Evolutionary conservation across 2,888 invertebrate species (phyloP).

Genomic region (Amiota communis): DNA sequence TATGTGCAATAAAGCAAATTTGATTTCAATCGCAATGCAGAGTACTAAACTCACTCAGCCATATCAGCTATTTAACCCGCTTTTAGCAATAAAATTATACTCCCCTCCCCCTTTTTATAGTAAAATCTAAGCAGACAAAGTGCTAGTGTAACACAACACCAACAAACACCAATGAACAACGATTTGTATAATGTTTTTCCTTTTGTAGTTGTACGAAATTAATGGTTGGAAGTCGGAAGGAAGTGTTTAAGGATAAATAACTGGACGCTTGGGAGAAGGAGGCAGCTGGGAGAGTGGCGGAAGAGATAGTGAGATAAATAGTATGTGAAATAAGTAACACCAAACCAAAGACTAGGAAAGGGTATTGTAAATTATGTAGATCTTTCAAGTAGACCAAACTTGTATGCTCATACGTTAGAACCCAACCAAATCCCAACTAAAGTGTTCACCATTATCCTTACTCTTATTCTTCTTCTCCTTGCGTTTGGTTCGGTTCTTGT

Average conservation of each 20-base stretch:
- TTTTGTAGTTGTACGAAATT: slow-evolving; percentile 61
- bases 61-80: slow-evolving; percentile 67
- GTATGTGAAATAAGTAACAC: slow-evolving; percentile 2
- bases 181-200: slow-evolving; percentile 18
- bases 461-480: too few species aligned
- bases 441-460: too few species aligned
- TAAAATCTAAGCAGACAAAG: slow-evolving; percentile 31
- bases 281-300: background rate
- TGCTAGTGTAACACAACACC: background rate
- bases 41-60: slow-evolving; percentile 54
- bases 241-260: slow-evolving; percentile 65
- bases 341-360: background rate
- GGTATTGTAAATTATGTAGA: slow-evolving; percentile 6
- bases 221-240: slow-evolving; percentile 68
- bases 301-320: slow-evolving; percentile 28
- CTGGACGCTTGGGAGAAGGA: background rate
- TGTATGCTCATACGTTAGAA: slow-evolving; percentile 5
- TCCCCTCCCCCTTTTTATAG: slow-evolving; percentile 33
- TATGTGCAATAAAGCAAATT: slow-evolving; percentile 70
- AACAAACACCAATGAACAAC: too few species aligned
- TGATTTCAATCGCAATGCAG: slow-evolving; percentile 62
- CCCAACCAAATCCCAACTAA: background rate
- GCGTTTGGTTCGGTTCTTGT: background rate
- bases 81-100: slow-evolving; percentile 71
- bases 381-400: background rate